phyloP scores from a whole-genome alignment of 1,140 invertebrate species.

The Oedothorax gibbosus region DNA sequence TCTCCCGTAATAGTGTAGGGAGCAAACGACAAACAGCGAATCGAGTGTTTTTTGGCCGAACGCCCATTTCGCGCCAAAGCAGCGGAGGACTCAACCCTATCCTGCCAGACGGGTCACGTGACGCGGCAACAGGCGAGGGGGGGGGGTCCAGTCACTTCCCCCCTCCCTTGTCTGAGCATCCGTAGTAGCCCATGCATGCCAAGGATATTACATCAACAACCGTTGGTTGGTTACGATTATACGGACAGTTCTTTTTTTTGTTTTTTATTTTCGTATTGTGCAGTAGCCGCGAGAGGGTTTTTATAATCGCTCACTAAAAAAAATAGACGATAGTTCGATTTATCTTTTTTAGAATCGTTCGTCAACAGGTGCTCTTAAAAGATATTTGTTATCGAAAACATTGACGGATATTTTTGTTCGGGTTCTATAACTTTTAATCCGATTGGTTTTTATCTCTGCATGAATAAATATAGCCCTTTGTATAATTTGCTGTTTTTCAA shows the following conservation, averaged over 20 bases:
- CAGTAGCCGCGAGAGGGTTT: not conserved
- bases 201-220: conserved; percentile 55
- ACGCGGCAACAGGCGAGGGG: conserved; percentile 39
- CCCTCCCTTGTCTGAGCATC: conserved; percentile 55
- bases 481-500: too few relatives aligned
- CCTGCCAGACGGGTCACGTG: conserved; percentile 60
- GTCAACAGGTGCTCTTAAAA: too few relatives aligned
- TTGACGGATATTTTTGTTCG: too few relatives aligned
- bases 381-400: too few relatives aligned
- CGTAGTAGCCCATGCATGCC: conserved; percentile 53
- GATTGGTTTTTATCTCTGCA: too few relatives aligned
- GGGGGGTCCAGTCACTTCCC: conserved; percentile 39
- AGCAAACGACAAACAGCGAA: conserved; percentile 12
- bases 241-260: conserved; percentile 1
- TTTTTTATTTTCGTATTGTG: not conserved
- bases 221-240: conserved; percentile 40
- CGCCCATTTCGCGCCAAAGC: conserved; percentile 58
- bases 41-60: conserved; percentile 54
- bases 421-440: too few relatives aligned
- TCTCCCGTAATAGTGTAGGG: too few relatives aligned
- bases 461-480: too few relatives aligned
- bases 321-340: too few relatives aligned
- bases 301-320: not conserved
- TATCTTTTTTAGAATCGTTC: too few relatives aligned
- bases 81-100: conserved; percentile 57